phyloP scores from a whole-genome alignment of 2,888 invertebrate species.

The Hemicrepidius hirtus region DNA sequence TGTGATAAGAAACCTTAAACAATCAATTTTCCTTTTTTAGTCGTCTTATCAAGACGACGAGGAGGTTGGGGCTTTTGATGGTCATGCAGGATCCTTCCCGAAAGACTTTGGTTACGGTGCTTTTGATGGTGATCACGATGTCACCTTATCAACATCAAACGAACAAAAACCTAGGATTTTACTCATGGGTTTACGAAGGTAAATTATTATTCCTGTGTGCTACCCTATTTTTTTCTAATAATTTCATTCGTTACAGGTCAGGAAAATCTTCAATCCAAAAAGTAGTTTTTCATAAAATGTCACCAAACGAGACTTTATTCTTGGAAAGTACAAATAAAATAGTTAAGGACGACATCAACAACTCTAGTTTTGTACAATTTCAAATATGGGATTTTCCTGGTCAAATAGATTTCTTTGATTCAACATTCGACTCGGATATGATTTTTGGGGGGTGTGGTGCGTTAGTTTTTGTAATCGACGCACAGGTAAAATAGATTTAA shows the following conservation, averaged over 20 bases:
- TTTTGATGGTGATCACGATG: constrained; percentile 88
- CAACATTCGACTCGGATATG: constrained; percentile 95
- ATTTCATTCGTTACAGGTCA: constrained; percentile 83
- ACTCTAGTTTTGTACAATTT: constrained; percentile 98
- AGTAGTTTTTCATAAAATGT: constrained; percentile 99
- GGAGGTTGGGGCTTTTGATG: constrained; percentile 69
- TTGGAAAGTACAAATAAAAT: constrained; percentile 99
- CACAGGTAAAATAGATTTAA: constrained; percentile 77
- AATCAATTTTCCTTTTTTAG: constrained; percentile 49
- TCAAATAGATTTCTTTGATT: constrained; percentile 98
- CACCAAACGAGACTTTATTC: constrained; percentile 99
- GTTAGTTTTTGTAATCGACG: constrained; percentile 98
- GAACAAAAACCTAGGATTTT: constrained; percentile 95
- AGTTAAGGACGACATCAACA: constrained; percentile 98
- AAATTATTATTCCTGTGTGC: constrained; percentile 46
- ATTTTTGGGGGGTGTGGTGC: constrained; percentile 99
- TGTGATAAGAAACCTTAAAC: background rate
- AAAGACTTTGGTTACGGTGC: constrained; percentile 95
- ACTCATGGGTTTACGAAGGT: constrained; percentile 95
- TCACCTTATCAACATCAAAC: constrained; percentile 76
- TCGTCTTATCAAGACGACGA: constrained; percentile 72
- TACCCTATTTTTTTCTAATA: too few species aligned
- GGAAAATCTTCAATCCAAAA: constrained; percentile 99
- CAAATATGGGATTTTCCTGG: constrained; percentile 99
- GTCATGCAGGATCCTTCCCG: constrained; percentile 83